Evolutionary conservation across 2,888 invertebrate species (phyloP).

Genomic region (Hypsopygia costalis): DNA sequence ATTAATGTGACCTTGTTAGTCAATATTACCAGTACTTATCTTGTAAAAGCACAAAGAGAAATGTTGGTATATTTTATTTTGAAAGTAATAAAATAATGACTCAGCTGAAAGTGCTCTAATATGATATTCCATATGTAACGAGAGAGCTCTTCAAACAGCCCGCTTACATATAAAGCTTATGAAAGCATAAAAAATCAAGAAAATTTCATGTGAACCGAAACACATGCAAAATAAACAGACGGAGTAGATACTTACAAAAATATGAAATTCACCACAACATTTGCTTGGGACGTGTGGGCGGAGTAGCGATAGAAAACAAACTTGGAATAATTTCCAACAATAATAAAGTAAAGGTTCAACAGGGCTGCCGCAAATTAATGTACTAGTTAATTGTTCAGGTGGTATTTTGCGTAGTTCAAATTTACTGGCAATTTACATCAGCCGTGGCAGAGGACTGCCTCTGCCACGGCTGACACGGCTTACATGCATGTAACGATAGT

Average conservation of each 20-base stretch:
- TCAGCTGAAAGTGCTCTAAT: conserved; percentile 59
- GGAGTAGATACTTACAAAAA: conserved; percentile 80
- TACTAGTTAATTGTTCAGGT: too few species aligned
- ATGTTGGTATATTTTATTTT: conserved; percentile 2
- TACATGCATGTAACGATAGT: too few species aligned
- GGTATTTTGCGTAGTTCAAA: too few species aligned
- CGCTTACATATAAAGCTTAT: conserved; percentile 66
- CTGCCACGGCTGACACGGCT: too few species aligned
- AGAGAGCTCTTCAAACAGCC: conserved; percentile 58
- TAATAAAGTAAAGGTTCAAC: not conserved
- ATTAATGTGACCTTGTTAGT: too few species aligned
- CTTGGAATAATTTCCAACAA: not conserved
- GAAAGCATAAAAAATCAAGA: conserved; percentile 79
- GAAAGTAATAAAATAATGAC: conserved; percentile 51
- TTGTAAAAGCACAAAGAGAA: not conserved
- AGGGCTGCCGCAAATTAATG: too few species aligned
- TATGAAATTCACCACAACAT: conserved; percentile 81
- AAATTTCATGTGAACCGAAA: conserved; percentile 78
- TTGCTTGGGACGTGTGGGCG: conserved; percentile 65
- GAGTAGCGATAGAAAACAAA: conserved; percentile 44
- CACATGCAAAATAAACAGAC: conserved; percentile 79
- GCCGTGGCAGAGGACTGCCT: too few species aligned
- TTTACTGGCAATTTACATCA: too few species aligned
- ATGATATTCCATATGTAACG: conserved; percentile 64
- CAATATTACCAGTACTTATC: too few species aligned